Evolutionary conservation across 2,113 vertebrate species (phyloP).

Genomic region (Otis tarda): DNA sequence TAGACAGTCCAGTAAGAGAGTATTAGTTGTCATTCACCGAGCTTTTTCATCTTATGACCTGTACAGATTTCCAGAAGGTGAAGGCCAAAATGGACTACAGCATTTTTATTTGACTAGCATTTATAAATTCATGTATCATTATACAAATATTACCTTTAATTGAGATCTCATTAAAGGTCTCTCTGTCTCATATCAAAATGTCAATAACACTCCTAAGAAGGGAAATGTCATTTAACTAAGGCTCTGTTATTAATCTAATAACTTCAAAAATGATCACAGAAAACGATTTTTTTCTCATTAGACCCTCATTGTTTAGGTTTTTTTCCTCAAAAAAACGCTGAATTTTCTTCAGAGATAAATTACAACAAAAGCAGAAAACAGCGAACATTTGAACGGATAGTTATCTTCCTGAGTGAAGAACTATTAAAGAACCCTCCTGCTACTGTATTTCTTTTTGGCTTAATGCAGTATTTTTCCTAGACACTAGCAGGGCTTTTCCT

Average conservation of each 20-base stretch:
- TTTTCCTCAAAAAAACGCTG: neutral
- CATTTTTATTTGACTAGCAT: slow-evolving; percentile 88
- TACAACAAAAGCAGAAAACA: neutral
- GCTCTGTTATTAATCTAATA: slow-evolving; percentile 49
- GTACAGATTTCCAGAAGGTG: slow-evolving; percentile 48
- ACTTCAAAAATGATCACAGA: slow-evolving; percentile 48
- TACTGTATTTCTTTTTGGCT: neutral
- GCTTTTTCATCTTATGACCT: slow-evolving; percentile 64
- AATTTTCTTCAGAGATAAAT: neutral
- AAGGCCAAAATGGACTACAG: slow-evolving; percentile 62
- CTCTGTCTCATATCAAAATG: slow-evolving; percentile 68
- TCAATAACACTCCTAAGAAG: slow-evolving; percentile 66
- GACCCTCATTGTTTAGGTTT: neutral
- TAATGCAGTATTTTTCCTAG: neutral
- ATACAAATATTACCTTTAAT: slow-evolving; percentile 77
- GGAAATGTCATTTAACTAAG: slow-evolving; percentile 65
- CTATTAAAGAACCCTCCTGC: neutral
- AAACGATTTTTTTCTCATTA: slow-evolving; percentile 34
- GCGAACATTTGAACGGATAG: neutral
- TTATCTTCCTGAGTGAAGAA: neutral
- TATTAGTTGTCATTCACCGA: slow-evolving; percentile 56
- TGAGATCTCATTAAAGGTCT: slow-evolving; percentile 71
- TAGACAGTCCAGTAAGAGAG: slow-evolving; percentile 48
- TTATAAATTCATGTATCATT: slow-evolving; percentile 83
- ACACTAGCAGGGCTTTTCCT: neutral